Base-by-base conservation (phyloP, 1,140 invertebrate species). In the Antheraea pernyi region DNA sequence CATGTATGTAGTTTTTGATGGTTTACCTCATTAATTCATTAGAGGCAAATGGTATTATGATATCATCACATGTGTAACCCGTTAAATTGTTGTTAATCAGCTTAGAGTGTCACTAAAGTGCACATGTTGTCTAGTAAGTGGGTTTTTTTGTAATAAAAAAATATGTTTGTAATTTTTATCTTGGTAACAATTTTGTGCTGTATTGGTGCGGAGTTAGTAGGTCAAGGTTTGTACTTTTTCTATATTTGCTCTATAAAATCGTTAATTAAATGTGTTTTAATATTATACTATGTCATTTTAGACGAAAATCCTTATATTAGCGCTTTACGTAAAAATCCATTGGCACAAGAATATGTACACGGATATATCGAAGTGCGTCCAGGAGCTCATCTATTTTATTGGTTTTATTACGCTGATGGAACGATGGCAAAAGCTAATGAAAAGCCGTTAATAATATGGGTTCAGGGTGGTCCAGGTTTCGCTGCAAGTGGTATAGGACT, bases 381-480 rank as follows among this genome's bases (percentile, higher is more conserved):
- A 8, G 86, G 88, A 9, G 88, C 84, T 7, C 83, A 83, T 65
- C 67, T 89, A 2, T 91, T 90, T 65, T 91, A 90, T 69, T 90
- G 86, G 88, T 77, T 91, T 18, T 91, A 86, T 63, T 91, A 83
- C 30, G 89, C 88, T 13, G 85, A 91, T 70, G 88, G 88, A 7
- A 84, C 74, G 3, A 68, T 68, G 13, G 19, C 63, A 39, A 80
- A 79, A 6, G 83, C 88, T 5, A 70, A 79, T 11, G 53, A 66
- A 7, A 91, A 90, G 42, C 89, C 89, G 0, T 72, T 91, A 1
- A 76, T 91, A 67, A 91, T 91, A 78, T 91, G 89, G 89, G 83
- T 91, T 16, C 88, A 91, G 74, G 89, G 89, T 9, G 89, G 89
- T 13, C 89, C 88, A 37, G 89, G 88, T 0, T 73, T 88, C 22